phyloP scores from a whole-genome alignment of 23 tunicate species.

The Corella eumyota region DNA sequence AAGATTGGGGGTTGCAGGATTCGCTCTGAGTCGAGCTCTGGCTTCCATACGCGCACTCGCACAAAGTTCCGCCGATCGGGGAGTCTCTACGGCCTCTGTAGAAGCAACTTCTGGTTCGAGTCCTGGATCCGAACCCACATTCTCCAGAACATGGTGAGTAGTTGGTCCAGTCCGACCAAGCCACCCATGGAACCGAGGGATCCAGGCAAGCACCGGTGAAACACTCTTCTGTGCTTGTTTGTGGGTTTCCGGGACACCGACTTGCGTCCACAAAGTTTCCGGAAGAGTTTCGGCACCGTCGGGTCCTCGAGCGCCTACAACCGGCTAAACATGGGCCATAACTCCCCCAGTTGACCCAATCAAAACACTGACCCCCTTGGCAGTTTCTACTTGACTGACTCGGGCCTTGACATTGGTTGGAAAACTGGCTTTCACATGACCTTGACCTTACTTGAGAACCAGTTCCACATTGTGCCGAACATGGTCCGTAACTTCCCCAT shows the following conservation, averaged over 20 bases:
- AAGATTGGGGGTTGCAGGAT: no score
- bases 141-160: not conserved
- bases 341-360: not conserved
- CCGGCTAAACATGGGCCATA: not conserved
- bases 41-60: conserved; percentile 8
- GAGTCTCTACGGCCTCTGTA: conserved; percentile 11
- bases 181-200: conserved; percentile 3
- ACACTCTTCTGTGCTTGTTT: no score
- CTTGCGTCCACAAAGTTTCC: no score
- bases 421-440: no score
- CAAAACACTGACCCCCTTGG: conserved; percentile 1
- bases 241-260: no score
- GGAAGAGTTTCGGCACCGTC: no score
- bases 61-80: not conserved
- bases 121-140: conserved; percentile 11
- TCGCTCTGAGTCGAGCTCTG: no score
- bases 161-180: conserved; percentile 3
- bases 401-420: conserved; percentile 5
- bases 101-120: conserved; percentile 5
- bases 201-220: conserved; percentile 9
- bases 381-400: not conserved
- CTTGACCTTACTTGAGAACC: no score
- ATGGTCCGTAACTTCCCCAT: no score
- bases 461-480: no score
- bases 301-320: conserved; percentile 6